Base-by-base conservation (phyloP, 2,888 invertebrate genomes). In the Calliphora vomitoria region DNA sequence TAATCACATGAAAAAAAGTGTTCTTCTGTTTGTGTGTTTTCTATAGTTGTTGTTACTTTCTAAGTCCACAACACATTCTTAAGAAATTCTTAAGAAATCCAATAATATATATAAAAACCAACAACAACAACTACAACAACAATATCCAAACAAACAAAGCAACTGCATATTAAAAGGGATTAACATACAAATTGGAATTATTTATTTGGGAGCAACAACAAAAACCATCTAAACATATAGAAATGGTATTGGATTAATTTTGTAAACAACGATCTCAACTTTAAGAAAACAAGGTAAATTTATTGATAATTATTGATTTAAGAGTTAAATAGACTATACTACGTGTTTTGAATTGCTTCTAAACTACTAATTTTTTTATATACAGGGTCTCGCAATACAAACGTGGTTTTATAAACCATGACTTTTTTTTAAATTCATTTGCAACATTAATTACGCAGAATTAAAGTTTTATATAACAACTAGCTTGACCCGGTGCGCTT, bases 201-300 rank as follows among this genome's bases (percentile, higher is more conserved):
- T 55, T 55, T 66, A 66, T 68, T 66, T 66, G n/a, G 0, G 11
- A 66, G n/a, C 41, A 31, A 35, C 8, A 66, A 35, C 5, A 66
- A 53, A 18, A 66, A 64, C 18, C 6, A 44, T 31, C 3, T 11
- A 11, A 13, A 4, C 13, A 4, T 50, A 50, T n/a, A 50, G 8
- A 44, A 44, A 10, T 44, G 15, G 25, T 31, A 58, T 25, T 25
- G 62, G 31, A 50, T 38, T 76, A 64, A 38, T 35, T 41, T n/a
- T 25, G 41, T 8, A 47, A 69, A 53, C 44, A 69, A 31, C 44
- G 25, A 15, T 44, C 18, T 47, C 20, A 25, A 74, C 44, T 11
- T 55, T 44, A 44, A 47, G 8, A 62, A 62, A 75, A 44, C 55
- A 55, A 71, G 72, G 72, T 74, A 74, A 44, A 60, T 25, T 60